Evolutionary conservation across 2,113 vertebrate genomes (phyloP).

Genomic region (Oreocharis arfaki): DNA sequence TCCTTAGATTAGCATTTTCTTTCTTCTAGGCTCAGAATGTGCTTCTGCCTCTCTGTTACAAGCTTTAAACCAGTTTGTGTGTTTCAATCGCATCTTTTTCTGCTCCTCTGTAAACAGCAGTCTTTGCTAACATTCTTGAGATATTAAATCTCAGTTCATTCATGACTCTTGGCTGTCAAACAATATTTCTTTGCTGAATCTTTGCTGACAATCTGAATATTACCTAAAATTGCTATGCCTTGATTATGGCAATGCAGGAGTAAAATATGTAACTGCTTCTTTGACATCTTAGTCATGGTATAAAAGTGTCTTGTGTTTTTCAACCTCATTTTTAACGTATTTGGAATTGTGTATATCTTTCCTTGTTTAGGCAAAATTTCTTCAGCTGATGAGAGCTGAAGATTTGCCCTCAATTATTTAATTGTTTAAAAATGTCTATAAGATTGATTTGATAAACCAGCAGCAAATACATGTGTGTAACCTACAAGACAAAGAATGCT

Average conservation of each 20-base stretch:
- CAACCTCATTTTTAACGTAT: background rate
- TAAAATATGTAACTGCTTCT: background rate
- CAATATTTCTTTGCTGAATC: background rate
- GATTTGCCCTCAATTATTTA: background rate
- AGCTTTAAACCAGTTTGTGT: background rate
- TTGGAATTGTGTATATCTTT: background rate
- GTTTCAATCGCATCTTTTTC: background rate
- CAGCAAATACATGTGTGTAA: background rate
- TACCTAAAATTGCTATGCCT: background rate
- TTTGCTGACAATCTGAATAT: background rate
- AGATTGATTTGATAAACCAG: background rate
- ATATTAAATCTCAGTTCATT: background rate
- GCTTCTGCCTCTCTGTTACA: background rate
- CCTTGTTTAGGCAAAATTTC: background rate
- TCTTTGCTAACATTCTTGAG: background rate
- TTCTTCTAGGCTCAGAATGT: background rate
- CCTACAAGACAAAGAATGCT: background rate
- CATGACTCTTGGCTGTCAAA: background rate
- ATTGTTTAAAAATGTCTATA: background rate
- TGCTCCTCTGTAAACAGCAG: background rate
- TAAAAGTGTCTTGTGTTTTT: background rate
- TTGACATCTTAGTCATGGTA: background rate
- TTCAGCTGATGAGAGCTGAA: background rate
- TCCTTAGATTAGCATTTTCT: background rate
- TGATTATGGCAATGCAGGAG: background rate